These are phyloP conservation scores for Ypsolopha scabrella DNA, from an alignment of 2,888 invertebrate species.

Conservation along the genomic window DNA sequence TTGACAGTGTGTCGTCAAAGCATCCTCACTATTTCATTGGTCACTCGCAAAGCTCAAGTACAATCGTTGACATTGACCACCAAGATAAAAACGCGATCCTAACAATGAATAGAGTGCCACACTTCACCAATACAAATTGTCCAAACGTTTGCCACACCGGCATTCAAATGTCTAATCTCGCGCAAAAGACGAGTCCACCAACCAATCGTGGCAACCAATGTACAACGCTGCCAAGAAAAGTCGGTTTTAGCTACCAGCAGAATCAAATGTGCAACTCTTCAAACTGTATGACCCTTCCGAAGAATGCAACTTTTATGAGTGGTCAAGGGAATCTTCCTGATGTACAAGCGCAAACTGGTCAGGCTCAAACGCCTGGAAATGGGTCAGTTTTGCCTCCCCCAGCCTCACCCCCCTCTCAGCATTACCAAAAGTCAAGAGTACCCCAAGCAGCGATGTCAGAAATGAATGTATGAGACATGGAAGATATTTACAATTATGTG, in stretches of 20 bases:
- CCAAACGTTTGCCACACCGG: conserved; percentile 72
- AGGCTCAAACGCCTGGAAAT: conserved; percentile 49
- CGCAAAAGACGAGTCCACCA: conserved; percentile 56
- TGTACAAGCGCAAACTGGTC: conserved; percentile 61
- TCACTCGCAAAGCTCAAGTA: conserved; percentile 83
- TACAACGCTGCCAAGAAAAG: conserved; percentile 61
- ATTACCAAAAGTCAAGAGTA: conserved; percentile 70
- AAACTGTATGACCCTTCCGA: conserved; percentile 72
- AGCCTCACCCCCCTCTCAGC: conserved; percentile 52
- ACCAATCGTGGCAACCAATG: conserved; percentile 49
- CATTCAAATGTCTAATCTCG: conserved; percentile 66
- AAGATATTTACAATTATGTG: conserved; percentile 70
- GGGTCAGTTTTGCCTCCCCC: conserved; percentile 41
- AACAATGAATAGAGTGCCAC: conserved; percentile 61
- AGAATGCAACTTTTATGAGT: conserved; percentile 66
- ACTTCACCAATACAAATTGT: conserved; percentile 58
- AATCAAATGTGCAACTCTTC: conserved; percentile 59
- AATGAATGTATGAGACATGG: conserved; percentile 87
- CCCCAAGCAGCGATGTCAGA: conserved; percentile 89
- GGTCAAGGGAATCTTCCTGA: conserved; percentile 57
- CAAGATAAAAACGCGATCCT: conserved; percentile 73
- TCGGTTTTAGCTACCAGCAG: conserved; percentile 58
- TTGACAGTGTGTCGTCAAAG: conserved; percentile 73
- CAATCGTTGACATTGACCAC: conserved; percentile 87
- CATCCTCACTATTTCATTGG: conserved; percentile 85